Percentiles rank a stretch among this genome's conserved stretches.
These are phyloP conservation scores for Bujurquina vittata DNA, from an alignment of 2,113 vertebrate genomes.

Conservation along the genomic window DNA sequence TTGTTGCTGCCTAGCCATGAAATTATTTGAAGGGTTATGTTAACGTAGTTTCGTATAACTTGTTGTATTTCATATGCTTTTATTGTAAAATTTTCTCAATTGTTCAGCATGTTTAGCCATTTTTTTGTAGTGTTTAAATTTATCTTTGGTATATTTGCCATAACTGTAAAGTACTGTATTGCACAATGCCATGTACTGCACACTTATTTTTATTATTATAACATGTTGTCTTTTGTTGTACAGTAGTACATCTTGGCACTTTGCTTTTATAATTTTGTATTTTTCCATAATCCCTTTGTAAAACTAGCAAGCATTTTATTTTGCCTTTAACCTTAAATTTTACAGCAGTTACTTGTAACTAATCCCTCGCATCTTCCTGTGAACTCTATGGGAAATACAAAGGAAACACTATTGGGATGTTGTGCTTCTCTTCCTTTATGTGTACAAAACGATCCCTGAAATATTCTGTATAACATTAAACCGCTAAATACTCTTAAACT, in stretches of 20 bases:
- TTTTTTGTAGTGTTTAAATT: constrained; percentile 71
- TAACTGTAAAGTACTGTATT: constrained; percentile 75
- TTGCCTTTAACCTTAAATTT: constrained; percentile 59
- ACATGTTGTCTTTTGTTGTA: constrained; percentile 68
- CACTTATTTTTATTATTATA: constrained; percentile 62
- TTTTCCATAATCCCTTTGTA: constrained; percentile 57
- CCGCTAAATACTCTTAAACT: constrained; percentile 46
- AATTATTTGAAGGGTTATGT: constrained; percentile 50
- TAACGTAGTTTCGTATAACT: constrained; percentile 61
- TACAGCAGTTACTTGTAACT: constrained; percentile 53
- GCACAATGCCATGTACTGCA: constrained; percentile 76
- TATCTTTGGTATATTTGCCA: constrained; percentile 70
- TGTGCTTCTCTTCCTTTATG: constrained; percentile 64
- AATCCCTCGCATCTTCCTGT: constrained; percentile 45
- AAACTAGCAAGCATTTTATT: constrained; percentile 50
- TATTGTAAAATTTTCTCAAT: constrained; percentile 55
- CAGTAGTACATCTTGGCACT: constrained; percentile 71
- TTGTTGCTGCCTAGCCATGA: constrained; percentile 62
- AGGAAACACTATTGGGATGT: constrained; percentile 52
- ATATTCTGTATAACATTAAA: constrained; percentile 74
- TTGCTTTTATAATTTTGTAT: constrained; percentile 62
- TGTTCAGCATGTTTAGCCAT: constrained; percentile 72
- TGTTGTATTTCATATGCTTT: constrained; percentile 70
- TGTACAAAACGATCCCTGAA: constrained; percentile 61
- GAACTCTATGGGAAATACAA: constrained; percentile 43